Evolutionary conservation across 1,140 invertebrate genomes (phyloP), one percentile per base, ranked within the genome.

Genomic region (Bombus fervidus): DNA sequence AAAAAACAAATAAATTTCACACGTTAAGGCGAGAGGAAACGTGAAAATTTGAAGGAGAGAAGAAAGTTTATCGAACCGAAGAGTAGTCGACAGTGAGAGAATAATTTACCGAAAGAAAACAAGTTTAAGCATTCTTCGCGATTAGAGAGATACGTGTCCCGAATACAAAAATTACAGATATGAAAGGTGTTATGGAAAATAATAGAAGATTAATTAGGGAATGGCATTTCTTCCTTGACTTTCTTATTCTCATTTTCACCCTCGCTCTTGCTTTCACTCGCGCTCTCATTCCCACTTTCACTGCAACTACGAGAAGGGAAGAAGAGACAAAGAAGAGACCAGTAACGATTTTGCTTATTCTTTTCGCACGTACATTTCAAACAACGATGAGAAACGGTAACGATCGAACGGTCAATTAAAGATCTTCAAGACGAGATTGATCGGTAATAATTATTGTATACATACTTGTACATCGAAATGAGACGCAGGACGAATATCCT

Each of bases 401-500:
- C 31, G 64, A 34, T 68, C 34, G 3, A 37, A 68, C 6, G 37
- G 22, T 15, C n/a, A 37, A 72, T 41, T 41, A 13, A 75, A 25
- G 47, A 75, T 64, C 57, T 64, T 22, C 41, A 41, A 15, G 28
- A 31, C 3, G 8, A 31, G 47, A 34, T 18, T 31, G 53, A 41
- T 39, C 47, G 28, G 18, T 89, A 89, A 83, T 80, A 89, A 86
- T 79, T 78, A 2, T 71, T 73, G 28, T 76, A 88, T 88, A 88
- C 79, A 85, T 89, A 89, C 88, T 43, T 89, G 81, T 72, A 73
- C 59, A 79, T 81, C 28, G 79, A 74, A 86, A 86, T 10, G 47
- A 62, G 83, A 86, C 34, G 87, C 69, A 89, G 69, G 59, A 79
- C 47, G 74, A 73, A 28, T 25, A 59, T 86, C 87, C 75, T 81